These are phyloP conservation scores for Neoscelio sp. DNA, from an alignment of 2,888 invertebrate genomes.

Conservation along the genomic window DNA sequence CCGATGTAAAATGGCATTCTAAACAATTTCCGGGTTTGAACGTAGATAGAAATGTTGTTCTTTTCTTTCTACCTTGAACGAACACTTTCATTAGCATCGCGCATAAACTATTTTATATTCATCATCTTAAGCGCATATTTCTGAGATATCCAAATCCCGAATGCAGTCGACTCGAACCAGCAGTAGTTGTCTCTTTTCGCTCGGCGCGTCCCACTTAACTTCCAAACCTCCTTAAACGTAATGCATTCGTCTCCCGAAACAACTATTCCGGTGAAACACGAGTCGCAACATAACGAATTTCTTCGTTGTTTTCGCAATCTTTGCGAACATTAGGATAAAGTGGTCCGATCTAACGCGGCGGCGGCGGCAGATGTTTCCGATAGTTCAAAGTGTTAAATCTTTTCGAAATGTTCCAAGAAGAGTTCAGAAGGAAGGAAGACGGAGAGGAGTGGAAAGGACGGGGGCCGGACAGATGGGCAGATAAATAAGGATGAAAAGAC, in stretches of 20 bases:
- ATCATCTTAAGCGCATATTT: neutral
- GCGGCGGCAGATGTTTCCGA: conserved; percentile 74
- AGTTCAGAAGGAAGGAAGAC: neutral
- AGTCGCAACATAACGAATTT: conserved; percentile 18
- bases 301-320: conserved; percentile 30
- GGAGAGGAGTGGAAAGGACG: conserved; percentile 32
- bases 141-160: conserved; percentile 17
- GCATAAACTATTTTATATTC: no score
- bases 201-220: neutral
- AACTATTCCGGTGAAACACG: conserved; percentile 4
- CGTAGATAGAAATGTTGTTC: no score
- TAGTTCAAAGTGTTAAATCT: conserved; percentile 73
- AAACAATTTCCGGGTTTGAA: no score
- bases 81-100: no score
- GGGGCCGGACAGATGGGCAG: conserved; percentile 42
- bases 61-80: no score
- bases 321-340: conserved; percentile 35
- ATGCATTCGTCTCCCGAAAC: conserved; percentile 9
- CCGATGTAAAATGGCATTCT: no score
- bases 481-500: conserved; percentile 51
- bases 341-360: conserved; percentile 39
- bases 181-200: neutral
- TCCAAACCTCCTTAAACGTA: conserved; percentile 1
- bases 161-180: conserved; percentile 5
- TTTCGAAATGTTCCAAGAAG: conserved; percentile 58